Evolutionary conservation across 2,888 invertebrate species (phyloP), one percentile per base, ranked within the genome.

Genomic region (Pantelozetes paolii): DNA sequence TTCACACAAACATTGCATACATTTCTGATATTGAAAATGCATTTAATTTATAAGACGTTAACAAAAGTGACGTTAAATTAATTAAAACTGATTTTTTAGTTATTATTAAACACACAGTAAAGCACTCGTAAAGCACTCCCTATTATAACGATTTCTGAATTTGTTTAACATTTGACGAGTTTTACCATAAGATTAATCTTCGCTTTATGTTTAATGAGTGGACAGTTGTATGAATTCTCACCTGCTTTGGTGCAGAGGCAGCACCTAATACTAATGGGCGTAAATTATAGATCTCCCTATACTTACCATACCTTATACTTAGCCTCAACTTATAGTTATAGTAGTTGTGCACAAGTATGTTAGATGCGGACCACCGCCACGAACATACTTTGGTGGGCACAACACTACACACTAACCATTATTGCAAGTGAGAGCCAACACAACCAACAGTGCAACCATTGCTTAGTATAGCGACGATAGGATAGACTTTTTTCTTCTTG

Each of bases 401-500:
- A 30, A 32, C 62, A 36, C 62, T 32, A 62, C 36, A 57, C 23
- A 57, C 57, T 18, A 62, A 62, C 62, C 62, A 62, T 62, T 62
- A 26, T 57, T 18, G 57, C 57, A 50, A 36, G 36, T 36, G 36
- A 36, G 15, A 13, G 45, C 45, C 15, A 45, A 2, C 45, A 45
- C 2, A 11, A 15, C 45, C 15, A 45, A 18, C 45, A 45, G 15
- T 45, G 50, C 15, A 45, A 45, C 45, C 45, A 45, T 45, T 45
- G 45, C 45, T 45, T 45, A 50, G 54, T 26, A 11, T 26, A 50
- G 54, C 54, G 23, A 26, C 26, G 62, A 36, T 62, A 36, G 36
- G 62, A 36, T 62, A 62, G 62, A 62, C 62, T 62, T 62, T 36
- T 64, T 64, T n/a, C n/a, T n/a, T n/a, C n/a, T n/a, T 64, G 64